Conservation (phyloP, 2,888 invertebrate genomes). For the Plebejus melissa region DNA sequence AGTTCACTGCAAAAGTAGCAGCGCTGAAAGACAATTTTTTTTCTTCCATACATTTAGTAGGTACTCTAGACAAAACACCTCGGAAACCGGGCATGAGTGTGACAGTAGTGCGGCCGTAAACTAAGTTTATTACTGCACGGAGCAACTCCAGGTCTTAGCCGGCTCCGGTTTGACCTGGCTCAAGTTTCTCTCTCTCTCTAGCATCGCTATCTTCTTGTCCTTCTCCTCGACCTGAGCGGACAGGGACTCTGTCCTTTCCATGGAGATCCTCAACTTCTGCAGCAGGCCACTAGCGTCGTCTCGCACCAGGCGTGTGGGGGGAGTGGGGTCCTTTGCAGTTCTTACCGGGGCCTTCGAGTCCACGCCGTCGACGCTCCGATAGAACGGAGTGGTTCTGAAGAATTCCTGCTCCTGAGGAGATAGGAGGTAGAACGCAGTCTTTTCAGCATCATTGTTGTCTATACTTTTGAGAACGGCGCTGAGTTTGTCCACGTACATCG, state of each 20-base stretch:
- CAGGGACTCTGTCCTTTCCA: background rate
- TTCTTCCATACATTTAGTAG: too few species aligned
- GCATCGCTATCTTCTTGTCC: background rate
- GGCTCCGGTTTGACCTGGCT: background rate
- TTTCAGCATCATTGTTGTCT: conserved; percentile 52
- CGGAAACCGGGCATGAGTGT: too few species aligned
- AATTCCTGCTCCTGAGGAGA: conserved; percentile 48
- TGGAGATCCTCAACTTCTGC: background rate
- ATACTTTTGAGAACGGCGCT: conserved; percentile 58
- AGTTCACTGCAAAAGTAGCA: too few species aligned
- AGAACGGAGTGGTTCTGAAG: conserved; percentile 55
- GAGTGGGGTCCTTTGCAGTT: background rate
- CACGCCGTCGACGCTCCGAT: conserved; percentile 34
- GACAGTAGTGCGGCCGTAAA: too few species aligned
- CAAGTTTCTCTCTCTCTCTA: background rate
- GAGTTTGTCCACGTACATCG: conserved; percentile 54
- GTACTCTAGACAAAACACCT: too few species aligned
- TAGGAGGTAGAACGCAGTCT: conserved; percentile 47
- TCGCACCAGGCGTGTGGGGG: background rate
- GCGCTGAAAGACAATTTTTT: too few species aligned
- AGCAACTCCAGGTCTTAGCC: background rate
- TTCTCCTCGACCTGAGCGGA: background rate
- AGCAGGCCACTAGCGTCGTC: background rate
- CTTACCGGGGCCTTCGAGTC: conserved; percentile 5
- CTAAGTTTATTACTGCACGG: background rate